Evolutionary conservation across 2,888 invertebrate species (phyloP).

Genomic region (Callinectes sapidus): DNA sequence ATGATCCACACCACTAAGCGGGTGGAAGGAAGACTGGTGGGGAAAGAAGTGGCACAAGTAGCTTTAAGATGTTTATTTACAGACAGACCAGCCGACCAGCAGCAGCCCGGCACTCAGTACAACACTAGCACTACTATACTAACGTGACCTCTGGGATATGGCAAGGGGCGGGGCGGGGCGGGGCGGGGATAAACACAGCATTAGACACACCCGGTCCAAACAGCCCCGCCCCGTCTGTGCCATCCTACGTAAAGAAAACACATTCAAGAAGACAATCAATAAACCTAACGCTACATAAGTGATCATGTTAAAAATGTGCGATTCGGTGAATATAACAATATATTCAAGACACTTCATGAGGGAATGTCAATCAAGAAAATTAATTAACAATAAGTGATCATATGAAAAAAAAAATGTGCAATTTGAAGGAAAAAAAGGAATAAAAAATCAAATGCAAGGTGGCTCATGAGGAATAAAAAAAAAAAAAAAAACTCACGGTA

Average conservation of each 20-base stretch:
- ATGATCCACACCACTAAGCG: neutral
- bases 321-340: too few relatives aligned
- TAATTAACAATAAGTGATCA: neutral
- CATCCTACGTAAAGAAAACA: neutral
- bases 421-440: neutral
- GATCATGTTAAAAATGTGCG: too few relatives aligned
- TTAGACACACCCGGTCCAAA: neutral
- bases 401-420: neutral
- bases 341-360: neutral
- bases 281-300: too few relatives aligned
- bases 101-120: constrained; percentile 16
- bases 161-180: neutral
- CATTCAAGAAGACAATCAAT: too few relatives aligned
- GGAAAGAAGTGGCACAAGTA: neutral
- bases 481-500: too few relatives aligned
- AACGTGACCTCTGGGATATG: neutral
- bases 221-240: neutral
- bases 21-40: neutral
- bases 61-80: constrained; percentile 1
- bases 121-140: neutral
- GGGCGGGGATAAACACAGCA: neutral
- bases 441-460: neutral
- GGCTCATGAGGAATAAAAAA: neutral
- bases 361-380: neutral
- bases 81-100: constrained; percentile 36